Evolutionary conservation across 2,888 invertebrate genomes (phyloP).

Genomic region (Cantharis nigra): DNA sequence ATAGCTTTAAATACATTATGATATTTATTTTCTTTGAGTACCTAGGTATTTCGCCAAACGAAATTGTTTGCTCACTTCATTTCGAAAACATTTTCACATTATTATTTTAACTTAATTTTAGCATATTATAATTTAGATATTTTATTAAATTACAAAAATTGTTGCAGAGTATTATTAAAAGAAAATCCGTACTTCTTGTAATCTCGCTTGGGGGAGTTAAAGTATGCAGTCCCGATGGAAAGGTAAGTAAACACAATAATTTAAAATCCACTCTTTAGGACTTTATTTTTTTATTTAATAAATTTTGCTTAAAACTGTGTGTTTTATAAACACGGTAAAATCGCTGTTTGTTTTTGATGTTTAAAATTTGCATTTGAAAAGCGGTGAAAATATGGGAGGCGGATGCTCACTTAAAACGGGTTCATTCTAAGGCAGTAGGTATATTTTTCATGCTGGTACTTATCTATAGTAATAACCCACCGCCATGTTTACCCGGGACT

Average conservation of each 20-base stretch:
- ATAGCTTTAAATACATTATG: neutral
- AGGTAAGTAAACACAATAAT: constrained; percentile 61
- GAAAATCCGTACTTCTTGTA: constrained; percentile 73
- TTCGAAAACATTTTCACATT: neutral
- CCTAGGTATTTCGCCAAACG: neutral
- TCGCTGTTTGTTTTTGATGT: neutral
- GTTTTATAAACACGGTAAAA: neutral
- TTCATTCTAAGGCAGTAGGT: constrained; percentile 18
- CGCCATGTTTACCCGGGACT: constrained; percentile 38
- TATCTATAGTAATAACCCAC: constrained; percentile 41
- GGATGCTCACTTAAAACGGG: constrained; percentile 24
- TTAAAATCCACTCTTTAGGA: neutral
- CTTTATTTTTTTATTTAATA: neutral
- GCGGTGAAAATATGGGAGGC: constrained; percentile 1
- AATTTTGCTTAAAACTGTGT: neutral
- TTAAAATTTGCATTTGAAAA: neutral
- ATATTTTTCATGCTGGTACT: constrained; percentile 43
- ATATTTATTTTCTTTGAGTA: neutral
- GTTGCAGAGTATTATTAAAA: constrained; percentile 67
- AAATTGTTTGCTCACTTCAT: neutral
- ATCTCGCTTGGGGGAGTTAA: constrained; percentile 79
- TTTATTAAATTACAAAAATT: constrained; percentile 32
- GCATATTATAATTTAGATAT: neutral
- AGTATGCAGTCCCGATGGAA: constrained; percentile 82
- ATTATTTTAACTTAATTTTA: neutral